Evolutionary conservation across 1,140 invertebrate genomes (phyloP).

Genomic region (Spodoptera litura): DNA sequence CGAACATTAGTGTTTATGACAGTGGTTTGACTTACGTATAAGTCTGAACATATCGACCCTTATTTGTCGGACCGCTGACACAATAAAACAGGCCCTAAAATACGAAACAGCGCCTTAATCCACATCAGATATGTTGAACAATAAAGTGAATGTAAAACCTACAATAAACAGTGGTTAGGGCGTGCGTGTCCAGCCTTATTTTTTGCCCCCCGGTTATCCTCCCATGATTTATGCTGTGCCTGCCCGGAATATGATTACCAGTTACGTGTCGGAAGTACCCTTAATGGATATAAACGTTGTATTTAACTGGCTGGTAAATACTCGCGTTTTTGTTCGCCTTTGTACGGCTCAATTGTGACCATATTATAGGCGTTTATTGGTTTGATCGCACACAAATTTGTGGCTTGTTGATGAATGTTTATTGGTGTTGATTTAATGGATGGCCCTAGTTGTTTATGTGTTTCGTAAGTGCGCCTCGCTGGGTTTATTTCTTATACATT

Average conservation of each 20-base stretch:
- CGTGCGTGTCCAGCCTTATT: constrained; percentile 64
- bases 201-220: constrained; percentile 78
- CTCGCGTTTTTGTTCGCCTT: constrained; percentile 51
- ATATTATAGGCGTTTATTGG: constrained; percentile 49
- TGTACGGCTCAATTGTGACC: constrained; percentile 55
- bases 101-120: constrained; percentile 46
- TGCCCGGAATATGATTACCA: constrained; percentile 82
- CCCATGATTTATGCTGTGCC: constrained; percentile 81
- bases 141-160: constrained; percentile 62
- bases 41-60: background rate
- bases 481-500: constrained; percentile 19
- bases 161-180: constrained; percentile 74
- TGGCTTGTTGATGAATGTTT: constrained; percentile 30
- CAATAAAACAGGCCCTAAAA: constrained; percentile 29
- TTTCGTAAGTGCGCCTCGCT: constrained; percentile 16
- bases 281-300: constrained; percentile 83
- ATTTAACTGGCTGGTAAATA: constrained; percentile 74
- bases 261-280: constrained; percentile 77
- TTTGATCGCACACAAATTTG: constrained; percentile 50
- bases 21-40: background rate
- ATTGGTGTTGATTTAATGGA: constrained; percentile 28
- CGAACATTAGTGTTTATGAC: background rate
- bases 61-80: constrained; percentile 11
- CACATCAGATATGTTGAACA: constrained; percentile 51
- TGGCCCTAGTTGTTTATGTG: constrained; percentile 19